phyloP scores from a whole-genome alignment of 2,113 vertebrate species.

The Murina feae region DNA sequence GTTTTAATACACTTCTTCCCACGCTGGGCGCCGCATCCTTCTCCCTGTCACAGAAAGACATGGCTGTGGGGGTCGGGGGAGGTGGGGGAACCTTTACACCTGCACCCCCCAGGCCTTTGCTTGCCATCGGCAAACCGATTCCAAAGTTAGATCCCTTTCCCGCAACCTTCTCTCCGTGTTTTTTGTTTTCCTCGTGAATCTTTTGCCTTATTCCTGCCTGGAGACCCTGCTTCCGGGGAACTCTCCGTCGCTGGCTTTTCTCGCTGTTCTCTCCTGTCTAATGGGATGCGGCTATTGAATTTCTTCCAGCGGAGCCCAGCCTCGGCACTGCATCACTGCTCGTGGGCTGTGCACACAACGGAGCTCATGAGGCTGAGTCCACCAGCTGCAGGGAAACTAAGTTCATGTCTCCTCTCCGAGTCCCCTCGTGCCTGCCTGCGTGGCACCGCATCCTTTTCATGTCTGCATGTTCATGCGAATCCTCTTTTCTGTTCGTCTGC shows the following conservation, averaged over 20 bases:
- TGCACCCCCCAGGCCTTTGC: background rate
- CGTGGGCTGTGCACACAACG: constrained; percentile 80
- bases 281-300: constrained; percentile 81
- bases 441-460: background rate
- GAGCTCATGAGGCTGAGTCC: constrained; percentile 82
- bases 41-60: background rate
- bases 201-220: background rate
- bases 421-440: background rate
- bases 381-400: constrained; percentile 79
- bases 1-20: background rate
- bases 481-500: constrained; percentile 55
- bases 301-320: constrained; percentile 80
- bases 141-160: constrained; percentile 57
- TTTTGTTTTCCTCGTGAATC: background rate
- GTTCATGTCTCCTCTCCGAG: constrained; percentile 76
- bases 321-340: constrained; percentile 89
- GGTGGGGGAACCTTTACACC: background rate
- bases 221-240: background rate
- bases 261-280: constrained; percentile 39
- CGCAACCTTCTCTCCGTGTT: background rate
- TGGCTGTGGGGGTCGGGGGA: too few species aligned
- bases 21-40: constrained; percentile 34
- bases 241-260: background rate
- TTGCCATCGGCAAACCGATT: background rate
- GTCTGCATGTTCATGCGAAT: constrained; percentile 28